Base-by-base conservation (phyloP, 2,113 vertebrate species). In the Anser brachyrhynchus region DNA sequence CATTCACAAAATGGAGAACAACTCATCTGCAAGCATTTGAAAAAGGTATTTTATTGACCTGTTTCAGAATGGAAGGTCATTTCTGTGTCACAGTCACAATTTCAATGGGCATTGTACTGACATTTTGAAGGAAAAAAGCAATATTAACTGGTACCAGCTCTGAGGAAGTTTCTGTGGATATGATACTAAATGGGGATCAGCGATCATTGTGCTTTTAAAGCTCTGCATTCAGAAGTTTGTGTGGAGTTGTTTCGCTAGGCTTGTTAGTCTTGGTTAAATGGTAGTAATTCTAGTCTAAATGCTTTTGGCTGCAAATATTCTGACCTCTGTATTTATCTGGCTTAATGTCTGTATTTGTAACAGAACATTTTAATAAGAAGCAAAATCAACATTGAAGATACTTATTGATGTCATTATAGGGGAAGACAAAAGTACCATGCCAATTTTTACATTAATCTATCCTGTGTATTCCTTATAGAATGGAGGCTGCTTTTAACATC, bases 351-450 rank as follows among this genome's bases (percentile, higher is more conserved):
- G 28, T 86, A 35, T 92, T 90, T 81, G 20, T 75, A 81, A 64
- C 46, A 89, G 89, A 14, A 33, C 46, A 75, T 87, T 95, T 92
- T 78, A 95, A 90, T 94, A 96, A 93, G 54, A 84, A 81, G 31
- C 31, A 93, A 94, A 96, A 85, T 92, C 89, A 89, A 79, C 95
- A 70, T 37, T 73, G 52, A 85, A 92, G 58, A 84, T 92, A 54
- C 54, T 91, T 87, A 84, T 79, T 87, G 66, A 87, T 92, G 44
- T 82, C 43, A 73, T 82, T 95, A 72, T 7, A 89, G 11, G 19
- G 44, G 26, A 90, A 89, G 35, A 23, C 39, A 91, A 69, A 87
- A 93, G 52, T 44, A 61, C 31, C 6, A 35, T 8, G 18, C 65
- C 70, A 82, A 73, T 79, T 62, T 89, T 96, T 84, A 51, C 58